Evolutionary conservation across 2,888 invertebrate genomes (phyloP).

Genomic region (Myopa tessellatipennis): DNA sequence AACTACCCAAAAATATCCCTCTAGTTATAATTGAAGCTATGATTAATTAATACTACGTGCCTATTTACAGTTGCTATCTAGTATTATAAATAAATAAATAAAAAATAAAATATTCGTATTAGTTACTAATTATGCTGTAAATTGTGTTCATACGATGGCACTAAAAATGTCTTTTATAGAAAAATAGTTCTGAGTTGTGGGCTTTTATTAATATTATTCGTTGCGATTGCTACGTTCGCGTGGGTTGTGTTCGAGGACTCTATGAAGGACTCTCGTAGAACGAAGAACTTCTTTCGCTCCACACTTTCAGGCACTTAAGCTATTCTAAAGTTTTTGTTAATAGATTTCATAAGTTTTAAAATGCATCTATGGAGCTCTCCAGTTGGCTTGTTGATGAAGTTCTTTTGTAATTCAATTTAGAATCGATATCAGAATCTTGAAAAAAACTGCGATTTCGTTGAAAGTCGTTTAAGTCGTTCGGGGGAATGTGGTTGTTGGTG

Average conservation of each 20-base stretch:
- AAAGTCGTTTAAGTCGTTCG: conserved; percentile 56
- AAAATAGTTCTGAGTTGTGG: conserved; percentile 10
- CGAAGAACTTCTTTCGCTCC: conserved; percentile 7
- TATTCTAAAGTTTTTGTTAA: conserved; percentile 9
- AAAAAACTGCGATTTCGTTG: conserved; percentile 56
- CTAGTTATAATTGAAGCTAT: conserved; percentile 6
- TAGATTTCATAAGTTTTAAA: not conserved
- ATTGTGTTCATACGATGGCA: conserved; percentile 31
- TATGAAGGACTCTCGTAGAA: not conserved
- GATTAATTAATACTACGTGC: conserved; percentile 14
- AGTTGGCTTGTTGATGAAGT: not conserved
- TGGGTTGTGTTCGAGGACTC: not conserved
- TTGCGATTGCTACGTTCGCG: conserved; percentile 13
- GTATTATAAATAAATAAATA: not conserved
- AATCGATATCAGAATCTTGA: conserved; percentile 52
- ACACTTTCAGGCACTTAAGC: conserved; percentile 35
- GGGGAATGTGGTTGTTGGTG: conserved; percentile 29
- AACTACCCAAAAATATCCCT: not conserved
- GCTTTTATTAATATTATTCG: conserved; percentile 20
- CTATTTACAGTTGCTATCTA: conserved; percentile 29
- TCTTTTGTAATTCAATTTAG: not conserved
- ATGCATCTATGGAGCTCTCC: not conserved
- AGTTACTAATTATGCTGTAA: conserved; percentile 4
- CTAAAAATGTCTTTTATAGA: conserved; percentile 34
- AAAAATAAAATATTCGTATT: not conserved